phyloP scores from a whole-genome alignment of 2,113 vertebrate species.

The Chloroceryle aenea region DNA sequence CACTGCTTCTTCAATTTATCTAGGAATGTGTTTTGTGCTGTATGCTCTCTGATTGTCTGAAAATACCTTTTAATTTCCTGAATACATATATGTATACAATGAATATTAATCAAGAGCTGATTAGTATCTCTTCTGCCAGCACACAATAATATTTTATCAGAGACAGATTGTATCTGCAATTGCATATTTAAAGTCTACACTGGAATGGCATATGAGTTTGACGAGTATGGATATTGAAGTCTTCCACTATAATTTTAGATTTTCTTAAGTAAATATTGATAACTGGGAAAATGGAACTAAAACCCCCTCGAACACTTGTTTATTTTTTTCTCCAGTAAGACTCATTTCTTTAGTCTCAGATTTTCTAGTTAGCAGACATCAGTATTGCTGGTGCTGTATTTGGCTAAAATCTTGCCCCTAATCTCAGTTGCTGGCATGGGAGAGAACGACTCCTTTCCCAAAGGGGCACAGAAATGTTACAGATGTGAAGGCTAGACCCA shows the following conservation, averaged over 20 bases:
- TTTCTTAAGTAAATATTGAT: not conserved
- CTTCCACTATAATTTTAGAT: not conserved
- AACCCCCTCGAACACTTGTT: accelerated
- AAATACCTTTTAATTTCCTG: slow-evolving; percentile 53
- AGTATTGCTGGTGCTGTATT: not conserved
- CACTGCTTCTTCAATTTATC: slow-evolving; percentile 19
- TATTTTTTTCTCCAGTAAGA: not conserved
- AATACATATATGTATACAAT: slow-evolving; percentile 49
- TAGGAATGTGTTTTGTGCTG: not conserved
- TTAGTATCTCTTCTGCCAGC: slow-evolving; percentile 44
- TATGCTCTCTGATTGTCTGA: slow-evolving; percentile 32
- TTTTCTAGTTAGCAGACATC: not conserved
- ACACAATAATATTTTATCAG: slow-evolving; percentile 42
- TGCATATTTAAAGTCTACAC: slow-evolving; percentile 2
- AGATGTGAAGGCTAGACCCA: not conserved
- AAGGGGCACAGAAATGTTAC: not conserved
- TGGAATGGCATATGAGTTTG: not conserved
- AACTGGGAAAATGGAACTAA: not conserved
- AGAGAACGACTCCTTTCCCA: not conserved
- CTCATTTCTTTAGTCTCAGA: not conserved
- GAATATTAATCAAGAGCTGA: slow-evolving; percentile 60
- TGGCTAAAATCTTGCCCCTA: not conserved
- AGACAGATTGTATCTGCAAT: slow-evolving; percentile 8
- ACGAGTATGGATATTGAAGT: not conserved
- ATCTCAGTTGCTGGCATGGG: not conserved